Percentiles rank a stretch among this genome's conserved stretches.
These are phyloP conservation scores for Pantala flavescens DNA, from an alignment of 1,140 invertebrate species.

Conservation along the genomic window DNA sequence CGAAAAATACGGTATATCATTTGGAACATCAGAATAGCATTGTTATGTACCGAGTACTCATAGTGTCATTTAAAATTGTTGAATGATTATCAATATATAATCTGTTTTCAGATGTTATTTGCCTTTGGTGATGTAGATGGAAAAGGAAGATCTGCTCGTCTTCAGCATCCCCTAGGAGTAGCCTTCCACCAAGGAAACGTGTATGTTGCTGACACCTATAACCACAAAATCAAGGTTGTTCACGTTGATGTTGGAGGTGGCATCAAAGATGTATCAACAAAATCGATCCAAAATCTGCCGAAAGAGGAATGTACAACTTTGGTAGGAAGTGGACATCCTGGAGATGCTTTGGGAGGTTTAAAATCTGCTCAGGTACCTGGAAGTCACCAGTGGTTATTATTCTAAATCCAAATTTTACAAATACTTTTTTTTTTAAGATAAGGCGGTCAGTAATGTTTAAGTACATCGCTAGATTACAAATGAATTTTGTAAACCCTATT, in stretches of 20 bases:
- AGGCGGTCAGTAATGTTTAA: no score
- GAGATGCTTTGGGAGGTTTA: background rate
- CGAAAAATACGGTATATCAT: no score
- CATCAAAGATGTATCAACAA: background rate
- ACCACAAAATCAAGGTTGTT: constrained; percentile 75
- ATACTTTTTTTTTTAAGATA: no score
- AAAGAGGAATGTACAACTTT: background rate
- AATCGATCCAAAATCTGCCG: background rate
- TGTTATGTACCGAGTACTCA: no score
- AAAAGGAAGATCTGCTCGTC: constrained; percentile 55
- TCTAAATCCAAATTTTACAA: no score
- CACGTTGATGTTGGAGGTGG: background rate
- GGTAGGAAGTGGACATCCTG: background rate
- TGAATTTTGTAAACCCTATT: no score
- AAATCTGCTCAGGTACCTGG: background rate
- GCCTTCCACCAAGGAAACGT: constrained; percentile 44
- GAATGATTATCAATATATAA: background rate
- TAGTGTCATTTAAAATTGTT: no score
- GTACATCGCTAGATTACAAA: no score
- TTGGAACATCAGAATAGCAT: no score
- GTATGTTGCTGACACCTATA: constrained; percentile 84
- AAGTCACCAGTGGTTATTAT: background rate
- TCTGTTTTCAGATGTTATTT: constrained; percentile 71
- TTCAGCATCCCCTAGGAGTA: constrained; percentile 85
- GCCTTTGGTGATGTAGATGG: constrained; percentile 84